Percentiles rank a stretch among this genome's conserved stretches.
Conservation (phyloP, 2,888 invertebrate genomes). For the Catocala sponsa region DNA sequence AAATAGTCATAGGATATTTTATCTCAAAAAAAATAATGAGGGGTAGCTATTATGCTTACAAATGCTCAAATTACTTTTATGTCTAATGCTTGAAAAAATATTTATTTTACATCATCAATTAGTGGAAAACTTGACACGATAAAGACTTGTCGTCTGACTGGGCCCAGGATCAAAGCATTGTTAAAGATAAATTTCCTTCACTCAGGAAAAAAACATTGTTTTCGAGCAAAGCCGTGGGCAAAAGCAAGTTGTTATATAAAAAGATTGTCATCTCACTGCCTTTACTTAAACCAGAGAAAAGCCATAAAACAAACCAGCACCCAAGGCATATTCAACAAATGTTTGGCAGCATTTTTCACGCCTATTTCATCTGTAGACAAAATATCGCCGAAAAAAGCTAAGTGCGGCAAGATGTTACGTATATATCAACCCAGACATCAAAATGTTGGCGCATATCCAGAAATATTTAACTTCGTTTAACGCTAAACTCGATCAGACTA, state of each 20-base stretch:
- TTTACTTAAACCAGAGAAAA: slow-evolving; percentile 14
- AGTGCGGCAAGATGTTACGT: slow-evolving; percentile 12
- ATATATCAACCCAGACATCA: slow-evolving; percentile 19
- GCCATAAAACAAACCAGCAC: background rate
- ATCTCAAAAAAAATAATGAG: no score
- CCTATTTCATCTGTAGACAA: slow-evolving; percentile 15
- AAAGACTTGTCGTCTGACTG: no score
- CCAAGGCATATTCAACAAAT: slow-evolving; percentile 12
- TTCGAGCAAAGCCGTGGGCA: no score
- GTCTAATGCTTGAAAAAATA: no score
- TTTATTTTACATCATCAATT: no score
- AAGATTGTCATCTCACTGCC: background rate
- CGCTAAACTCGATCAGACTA: slow-evolving; percentile 10
- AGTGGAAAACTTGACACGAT: no score
- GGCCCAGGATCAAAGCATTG: no score
- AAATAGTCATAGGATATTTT: no score
- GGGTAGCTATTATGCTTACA: no score
- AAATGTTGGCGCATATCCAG: slow-evolving; percentile 35
- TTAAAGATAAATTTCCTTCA: no score
- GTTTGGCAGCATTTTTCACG: slow-evolving; percentile 13
- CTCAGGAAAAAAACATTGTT: no score
- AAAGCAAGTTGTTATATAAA: background rate
- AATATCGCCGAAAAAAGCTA: background rate
- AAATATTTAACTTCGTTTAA: slow-evolving; percentile 15
- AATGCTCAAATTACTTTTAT: no score